phyloP scores from a whole-genome alignment of 2,113 vertebrate genomes.

The Turdus rufiventris region DNA sequence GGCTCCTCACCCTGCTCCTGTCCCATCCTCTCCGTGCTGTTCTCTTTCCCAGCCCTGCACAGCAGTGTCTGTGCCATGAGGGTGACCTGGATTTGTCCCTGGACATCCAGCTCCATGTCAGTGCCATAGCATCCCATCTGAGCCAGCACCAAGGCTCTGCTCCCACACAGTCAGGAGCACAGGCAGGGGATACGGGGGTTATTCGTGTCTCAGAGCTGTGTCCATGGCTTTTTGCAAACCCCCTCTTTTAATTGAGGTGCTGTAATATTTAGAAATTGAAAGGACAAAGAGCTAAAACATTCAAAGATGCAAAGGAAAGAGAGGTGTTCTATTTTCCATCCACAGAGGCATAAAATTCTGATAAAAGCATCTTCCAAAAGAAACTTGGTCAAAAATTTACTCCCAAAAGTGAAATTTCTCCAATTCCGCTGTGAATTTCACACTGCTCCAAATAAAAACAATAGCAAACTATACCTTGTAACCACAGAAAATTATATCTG shows the following conservation, averaged over 20 bases:
- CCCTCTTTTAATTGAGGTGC: accelerated
- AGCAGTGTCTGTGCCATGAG: not conserved
- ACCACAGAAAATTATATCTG: not conserved
- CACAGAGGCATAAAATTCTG: not conserved
- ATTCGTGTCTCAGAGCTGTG: not conserved
- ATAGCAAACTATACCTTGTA: not conserved
- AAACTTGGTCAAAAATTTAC: not conserved
- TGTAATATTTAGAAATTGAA: not conserved
- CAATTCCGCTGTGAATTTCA: not conserved
- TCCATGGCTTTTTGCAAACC: not conserved
- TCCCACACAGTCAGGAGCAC: not conserved
- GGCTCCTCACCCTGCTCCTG: not conserved
- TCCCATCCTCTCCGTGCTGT: not conserved
- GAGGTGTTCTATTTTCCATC: not conserved
- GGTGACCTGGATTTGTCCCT: not conserved
- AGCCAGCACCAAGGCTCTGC: not conserved
- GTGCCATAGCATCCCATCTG: not conserved
- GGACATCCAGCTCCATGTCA: not conserved
- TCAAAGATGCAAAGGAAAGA: not conserved
- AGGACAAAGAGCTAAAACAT: not conserved
- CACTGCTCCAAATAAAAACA: not conserved
- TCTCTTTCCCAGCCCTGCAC: not conserved
- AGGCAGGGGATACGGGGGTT: not conserved
- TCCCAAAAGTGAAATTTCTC: not conserved
- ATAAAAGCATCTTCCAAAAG: not conserved